Conservation (phyloP, 2,888 invertebrate genomes). For the Lasioglossum figueresi region DNA sequence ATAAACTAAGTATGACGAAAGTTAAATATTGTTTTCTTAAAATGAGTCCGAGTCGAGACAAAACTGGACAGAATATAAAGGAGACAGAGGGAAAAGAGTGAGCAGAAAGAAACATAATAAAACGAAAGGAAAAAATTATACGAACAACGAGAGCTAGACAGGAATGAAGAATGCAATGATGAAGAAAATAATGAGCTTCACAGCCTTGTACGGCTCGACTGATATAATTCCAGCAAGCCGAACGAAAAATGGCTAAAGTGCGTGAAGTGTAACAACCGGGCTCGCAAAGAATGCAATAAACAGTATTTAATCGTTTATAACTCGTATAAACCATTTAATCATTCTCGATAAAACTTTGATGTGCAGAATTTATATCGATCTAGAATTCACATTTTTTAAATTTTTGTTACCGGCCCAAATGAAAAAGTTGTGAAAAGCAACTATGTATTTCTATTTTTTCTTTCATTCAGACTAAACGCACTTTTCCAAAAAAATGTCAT, state of each 20-base stretch:
- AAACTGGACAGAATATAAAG: background rate
- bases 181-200: constrained; percentile 2
- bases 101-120: background rate
- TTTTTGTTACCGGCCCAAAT: background rate
- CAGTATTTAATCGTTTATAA: background rate
- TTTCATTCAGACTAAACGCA: no score
- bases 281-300: background rate
- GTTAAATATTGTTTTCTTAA: background rate
- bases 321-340: background rate
- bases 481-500: background rate
- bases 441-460: no score
- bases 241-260: background rate
- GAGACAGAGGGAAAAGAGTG: background rate
- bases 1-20: background rate
- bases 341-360: background rate
- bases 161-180: background rate
- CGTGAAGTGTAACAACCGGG: no score
- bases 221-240: constrained; percentile 2
- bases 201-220: background rate
- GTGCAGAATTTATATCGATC: no score
- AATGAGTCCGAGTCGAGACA: background rate
- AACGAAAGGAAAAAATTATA: background rate
- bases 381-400: background rate
- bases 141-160: background rate
- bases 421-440: no score